Percentiles rank a stretch among this genome's conserved stretches.
phyloP scores from a whole-genome alignment of 2,797 vertebrate genomes.

The Oreochromis mossambicus region DNA sequence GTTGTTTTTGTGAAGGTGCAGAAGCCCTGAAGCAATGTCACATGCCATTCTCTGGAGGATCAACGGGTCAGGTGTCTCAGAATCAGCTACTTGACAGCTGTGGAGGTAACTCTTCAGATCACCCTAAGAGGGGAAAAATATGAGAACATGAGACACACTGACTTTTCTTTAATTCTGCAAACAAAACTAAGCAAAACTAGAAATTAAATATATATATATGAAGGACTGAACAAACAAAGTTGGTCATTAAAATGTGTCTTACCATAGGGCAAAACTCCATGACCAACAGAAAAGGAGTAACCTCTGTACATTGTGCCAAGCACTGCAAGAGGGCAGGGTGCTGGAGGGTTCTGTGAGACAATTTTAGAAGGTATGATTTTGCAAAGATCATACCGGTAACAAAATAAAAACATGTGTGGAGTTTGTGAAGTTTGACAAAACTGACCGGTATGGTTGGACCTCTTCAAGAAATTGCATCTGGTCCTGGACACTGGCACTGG shows the following conservation, averaged over 20 bases:
- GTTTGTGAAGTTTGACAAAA: neutral
- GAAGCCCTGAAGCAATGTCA: constrained; percentile 89
- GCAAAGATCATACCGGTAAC: neutral
- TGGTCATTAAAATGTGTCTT: constrained; percentile 42
- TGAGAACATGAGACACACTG: neutral
- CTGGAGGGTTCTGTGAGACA: constrained; percentile 80
- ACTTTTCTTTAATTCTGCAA: neutral
- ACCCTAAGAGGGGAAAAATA: constrained; percentile 74
- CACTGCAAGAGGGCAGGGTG: constrained; percentile 93
- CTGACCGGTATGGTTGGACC: constrained; percentile 89
- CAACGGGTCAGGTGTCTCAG: constrained; percentile 84
- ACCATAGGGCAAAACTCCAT: constrained; percentile 99
- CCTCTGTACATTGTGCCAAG: constrained; percentile 92
- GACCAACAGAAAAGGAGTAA: constrained; percentile 95
- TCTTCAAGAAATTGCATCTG: constrained; percentile 96
- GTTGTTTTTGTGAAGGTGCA: constrained; percentile 92
- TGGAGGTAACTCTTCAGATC: constrained; percentile 94
- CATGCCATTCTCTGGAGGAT: constrained; percentile 94
- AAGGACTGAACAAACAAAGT: neutral
- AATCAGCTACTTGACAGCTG: constrained; percentile 83
- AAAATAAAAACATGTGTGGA: neutral
- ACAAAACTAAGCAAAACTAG: neutral
- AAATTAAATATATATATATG: neutral
- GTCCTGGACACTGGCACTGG: constrained; percentile 88
- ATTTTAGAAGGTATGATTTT: neutral